Evolutionary conservation across 2,888 invertebrate species (phyloP), one percentile per base, ranked within the genome.

Genomic region (Melanargia galathea): DNA sequence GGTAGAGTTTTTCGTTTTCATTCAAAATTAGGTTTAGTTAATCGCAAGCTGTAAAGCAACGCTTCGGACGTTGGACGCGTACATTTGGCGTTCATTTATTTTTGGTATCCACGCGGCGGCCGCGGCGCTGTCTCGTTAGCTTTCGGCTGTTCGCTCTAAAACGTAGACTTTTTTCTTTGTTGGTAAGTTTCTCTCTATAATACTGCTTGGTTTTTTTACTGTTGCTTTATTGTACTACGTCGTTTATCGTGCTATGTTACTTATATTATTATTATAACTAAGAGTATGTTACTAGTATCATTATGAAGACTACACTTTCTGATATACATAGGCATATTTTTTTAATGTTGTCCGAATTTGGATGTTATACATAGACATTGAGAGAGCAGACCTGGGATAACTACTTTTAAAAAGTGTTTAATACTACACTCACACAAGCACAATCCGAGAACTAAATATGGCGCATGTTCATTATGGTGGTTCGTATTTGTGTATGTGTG

Each of bases 1-100:
- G 68, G 61, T 57, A 59, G 63, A 52, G 64, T 57, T 67, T 67
- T 71, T 69, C 67, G 71, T 70, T 73, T 75, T 70, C 71, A 71
- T 70, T 74, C 67, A 71, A 71, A 67, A 67, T 72, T 72, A 67
- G 69, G 69, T 70, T 73, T 70, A 72, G 73, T 72, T 72, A 71
- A 70, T 55, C 67, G 66, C 67, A 70, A 69, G 73, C 72, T 70
- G 71, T 67, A 68, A 63, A 62, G 64, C 65, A 64, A 52, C 68
- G 68, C 65, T 64, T 55, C 59, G 63, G 65, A 58, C 68, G 65
- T 64, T 62, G 60, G 66, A 62, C 63, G 60, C 60, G 63, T 60
- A 62, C 45, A 62, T 69, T 69, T 69, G 65, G 60, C 60, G 63
- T 60, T 62, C 45, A 62, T 69, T 69, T 69, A 65, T 70, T 69